Evolutionary conservation across 2,113 vertebrate genomes (phyloP), one percentile per base, ranked within the genome.

Genomic region (Anoplopoma fimbria): DNA sequence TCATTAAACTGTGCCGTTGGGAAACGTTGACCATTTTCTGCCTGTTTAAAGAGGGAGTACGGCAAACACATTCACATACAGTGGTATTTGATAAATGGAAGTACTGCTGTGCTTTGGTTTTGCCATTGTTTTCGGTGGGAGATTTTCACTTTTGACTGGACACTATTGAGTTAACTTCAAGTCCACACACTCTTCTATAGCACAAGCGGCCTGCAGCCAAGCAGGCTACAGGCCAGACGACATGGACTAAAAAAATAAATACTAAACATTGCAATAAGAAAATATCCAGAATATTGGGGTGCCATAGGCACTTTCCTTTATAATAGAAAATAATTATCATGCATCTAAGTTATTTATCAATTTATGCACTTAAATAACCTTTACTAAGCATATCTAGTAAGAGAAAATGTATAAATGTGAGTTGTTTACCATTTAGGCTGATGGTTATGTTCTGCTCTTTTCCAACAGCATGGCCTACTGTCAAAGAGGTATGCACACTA

Each of bases 101-200:
- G 10, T 23, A 29, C 51, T n/a, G n/a, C 0, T 51, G 49, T 12
- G 47, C 0, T 61, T 19, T 51, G n/a, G 7, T 34, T 65, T 76
- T 40, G 31, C 60, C 58, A 40, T 64, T 88, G 15, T 19, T 61
- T 5, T 9, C 40, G 27, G n/a, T n/a, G n/a, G 31, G 33, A 75
- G 4, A 77, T 65, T 65, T 83, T 69, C 0, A 74, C 61, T 85
- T 89, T 61, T 67, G 79, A 82, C 68, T 82, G 87, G 89, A 81
- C 84, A 86, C 34, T 91, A 90, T 65, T 91, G 89, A 85, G 89
- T 93, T 90, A 90, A 93, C 61, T 77, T 74, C 42, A 86, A 86
- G 76, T 80, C 87, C 82, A 83, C 80, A 78, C 90, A 93, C 86
- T 88, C 88, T 81, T 84, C 83, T 63, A 80, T 70, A 78, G 74